A percentile compares a stretch with the other conserved stretches of the same genome.
These are phyloP conservation scores for Polyploca ridens DNA, from an alignment of 2,888 invertebrate genomes.

Conservation along the genomic window DNA sequence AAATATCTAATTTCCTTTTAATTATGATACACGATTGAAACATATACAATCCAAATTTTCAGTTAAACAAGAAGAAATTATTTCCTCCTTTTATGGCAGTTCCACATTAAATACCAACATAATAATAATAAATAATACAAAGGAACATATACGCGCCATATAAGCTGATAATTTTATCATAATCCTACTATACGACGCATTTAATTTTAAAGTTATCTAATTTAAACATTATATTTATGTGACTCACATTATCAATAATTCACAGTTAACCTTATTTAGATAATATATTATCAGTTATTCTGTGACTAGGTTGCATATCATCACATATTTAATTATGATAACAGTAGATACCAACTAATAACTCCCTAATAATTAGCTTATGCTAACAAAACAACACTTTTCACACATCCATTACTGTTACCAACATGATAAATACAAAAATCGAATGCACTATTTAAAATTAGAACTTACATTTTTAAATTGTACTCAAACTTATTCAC, in stretches of 20 bases:
- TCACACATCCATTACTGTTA: neutral
- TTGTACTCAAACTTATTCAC: conserved; percentile 2
- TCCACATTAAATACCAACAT: neutral
- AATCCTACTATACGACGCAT: neutral
- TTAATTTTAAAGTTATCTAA: neutral
- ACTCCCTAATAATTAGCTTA: neutral
- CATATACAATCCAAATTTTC: neutral
- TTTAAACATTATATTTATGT: neutral
- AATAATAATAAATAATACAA: neutral
- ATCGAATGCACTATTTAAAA: conserved; percentile 12
- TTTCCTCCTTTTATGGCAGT: neutral
- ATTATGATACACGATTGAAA: neutral
- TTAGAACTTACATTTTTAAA: neutral
- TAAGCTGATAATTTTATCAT: neutral
- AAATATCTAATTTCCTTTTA: too few species aligned
- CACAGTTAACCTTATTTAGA: conserved; percentile 6
- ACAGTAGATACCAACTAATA: neutral
- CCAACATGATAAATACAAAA: neutral
- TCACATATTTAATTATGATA: neutral
- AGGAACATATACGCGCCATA: neutral
- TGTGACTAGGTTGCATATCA: neutral
- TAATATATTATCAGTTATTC: conserved; percentile 5
- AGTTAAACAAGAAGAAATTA: neutral
- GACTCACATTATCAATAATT: neutral
- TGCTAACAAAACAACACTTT: neutral